Evolutionary conservation across 1,140 invertebrate genomes (phyloP).

Genomic region (Drosophila insularis): DNA sequence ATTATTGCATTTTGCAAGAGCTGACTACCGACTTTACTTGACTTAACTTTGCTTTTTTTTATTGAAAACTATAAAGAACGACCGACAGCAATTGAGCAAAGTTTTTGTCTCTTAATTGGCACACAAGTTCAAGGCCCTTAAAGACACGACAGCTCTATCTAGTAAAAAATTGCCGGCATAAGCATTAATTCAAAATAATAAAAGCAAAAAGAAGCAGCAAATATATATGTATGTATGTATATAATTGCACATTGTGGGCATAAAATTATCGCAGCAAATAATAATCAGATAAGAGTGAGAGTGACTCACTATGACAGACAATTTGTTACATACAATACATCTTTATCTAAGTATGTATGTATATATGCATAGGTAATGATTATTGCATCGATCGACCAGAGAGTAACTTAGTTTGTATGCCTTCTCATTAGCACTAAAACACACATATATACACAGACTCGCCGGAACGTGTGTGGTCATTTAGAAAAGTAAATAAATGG

Average conservation of each 20-base stretch:
- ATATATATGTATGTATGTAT: no score
- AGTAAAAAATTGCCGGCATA: background rate
- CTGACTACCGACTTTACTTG: no score
- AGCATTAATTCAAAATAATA: background rate
- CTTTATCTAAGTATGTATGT: background rate
- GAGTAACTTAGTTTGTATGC: background rate
- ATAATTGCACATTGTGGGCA: background rate
- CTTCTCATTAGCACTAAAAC: slow-evolving; percentile 34
- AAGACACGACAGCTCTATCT: background rate
- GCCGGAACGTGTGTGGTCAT: slow-evolving; percentile 2
- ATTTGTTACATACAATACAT: slow-evolving; percentile 4
- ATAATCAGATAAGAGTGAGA: slow-evolving; percentile 23
- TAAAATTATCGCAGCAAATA: slow-evolving; percentile 2
- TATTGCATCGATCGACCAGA: background rate
- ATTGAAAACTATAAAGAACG: background rate
- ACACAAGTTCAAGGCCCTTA: slow-evolving; percentile 12
- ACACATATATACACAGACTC: background rate
- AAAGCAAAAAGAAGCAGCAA: background rate
- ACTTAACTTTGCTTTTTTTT: slow-evolving; percentile 1
- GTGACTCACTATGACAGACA: slow-evolving; percentile 20
- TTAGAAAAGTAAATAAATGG: slow-evolving; percentile 2
- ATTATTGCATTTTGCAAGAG: background rate
- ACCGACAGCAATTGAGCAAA: background rate
- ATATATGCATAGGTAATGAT: slow-evolving; percentile 2
- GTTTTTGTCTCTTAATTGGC: slow-evolving; percentile 12